Evolutionary conservation across 1,140 invertebrate genomes (phyloP).

Genomic region (Alviniconcha marisindica): DNA sequence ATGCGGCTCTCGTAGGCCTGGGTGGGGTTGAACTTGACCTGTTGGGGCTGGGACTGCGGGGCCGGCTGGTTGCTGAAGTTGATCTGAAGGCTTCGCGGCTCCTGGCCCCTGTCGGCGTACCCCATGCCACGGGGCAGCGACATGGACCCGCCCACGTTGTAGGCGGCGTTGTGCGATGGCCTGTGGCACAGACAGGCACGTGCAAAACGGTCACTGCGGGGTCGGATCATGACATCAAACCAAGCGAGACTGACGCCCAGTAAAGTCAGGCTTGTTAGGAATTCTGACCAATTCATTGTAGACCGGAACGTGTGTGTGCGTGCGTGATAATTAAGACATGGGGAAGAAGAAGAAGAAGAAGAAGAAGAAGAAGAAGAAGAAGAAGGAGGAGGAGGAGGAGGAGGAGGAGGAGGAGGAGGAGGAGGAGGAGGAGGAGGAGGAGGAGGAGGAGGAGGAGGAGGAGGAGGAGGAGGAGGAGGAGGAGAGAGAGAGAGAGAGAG

Average conservation of each 20-base stretch:
- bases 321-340: background rate
- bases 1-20: conserved; percentile 38
- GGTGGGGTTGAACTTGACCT: conserved; percentile 36
- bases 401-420: background rate
- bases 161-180: no score
- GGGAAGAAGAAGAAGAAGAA: conserved; percentile 25
- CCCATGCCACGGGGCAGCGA: conserved; percentile 33
- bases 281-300: no score
- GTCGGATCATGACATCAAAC: no score
- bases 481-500: background rate
- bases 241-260: no score
- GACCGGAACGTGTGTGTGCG: background rate
- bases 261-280: no score
- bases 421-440: conserved; percentile 14
- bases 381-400: conserved; percentile 12
- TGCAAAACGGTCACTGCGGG: no score
- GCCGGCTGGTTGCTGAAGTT: conserved; percentile 19
- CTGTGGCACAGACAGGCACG: background rate
- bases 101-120: conserved; percentile 20
- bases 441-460: conserved; percentile 4
- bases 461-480: background rate
- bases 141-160: background rate
- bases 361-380: conserved; percentile 18
- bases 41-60: conserved; percentile 19
- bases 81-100: conserved; percentile 4